Evolutionary conservation across 2,113 vertebrate species (phyloP), one percentile per base, ranked within the genome.

Genomic region (Peromyscus polionotus): DNA sequence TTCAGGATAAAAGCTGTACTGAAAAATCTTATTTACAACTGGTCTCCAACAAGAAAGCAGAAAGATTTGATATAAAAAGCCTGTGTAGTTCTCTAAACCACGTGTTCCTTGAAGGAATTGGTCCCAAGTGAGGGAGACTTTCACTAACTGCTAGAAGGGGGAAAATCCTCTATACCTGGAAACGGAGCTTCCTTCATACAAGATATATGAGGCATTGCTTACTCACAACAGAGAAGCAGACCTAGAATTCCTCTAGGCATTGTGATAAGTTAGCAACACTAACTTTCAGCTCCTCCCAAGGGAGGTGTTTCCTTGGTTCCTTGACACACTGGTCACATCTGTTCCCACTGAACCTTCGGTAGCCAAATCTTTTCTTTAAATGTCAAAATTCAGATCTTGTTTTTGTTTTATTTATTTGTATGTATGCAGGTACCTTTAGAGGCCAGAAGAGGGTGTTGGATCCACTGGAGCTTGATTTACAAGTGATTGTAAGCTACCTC

Each of bases 351-450:
- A 45, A 63, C 81, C 92, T 97, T 9, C 12, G 73, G 45, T 94
- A 86, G 22, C 6, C 94, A 97, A 94, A 91, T 96, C 59, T 63
- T 95, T 48, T n/a, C 33, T 94, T 88, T 85, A 6, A 93, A 84
- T 2, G 22, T 94, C 75, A 90, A 48, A 51, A 31, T 51, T 77
- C 6, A 48, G 26, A 45, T 77, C 26, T 8, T 51, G 14, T 28
- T 77, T 77, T 77, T 31, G 26, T 51, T 6, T 48, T 31, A 77
- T 76, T 45, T 75, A 26, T 75, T 45, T 28, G 28, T 33, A 33
- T 7, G n/a, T 28, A 19, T 42, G 13, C 14, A 84, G n/a, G n/a
- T 16, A 42, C 3, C n/a, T 4, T 84, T 26, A 14, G 24, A 63
- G 24, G 14, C 13, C 24, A 42, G 59, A 84, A 63, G 59, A 61